Base-by-base conservation (phyloP, 2,797 vertebrate genomes). In the Paedocypris micromegethes region DNA sequence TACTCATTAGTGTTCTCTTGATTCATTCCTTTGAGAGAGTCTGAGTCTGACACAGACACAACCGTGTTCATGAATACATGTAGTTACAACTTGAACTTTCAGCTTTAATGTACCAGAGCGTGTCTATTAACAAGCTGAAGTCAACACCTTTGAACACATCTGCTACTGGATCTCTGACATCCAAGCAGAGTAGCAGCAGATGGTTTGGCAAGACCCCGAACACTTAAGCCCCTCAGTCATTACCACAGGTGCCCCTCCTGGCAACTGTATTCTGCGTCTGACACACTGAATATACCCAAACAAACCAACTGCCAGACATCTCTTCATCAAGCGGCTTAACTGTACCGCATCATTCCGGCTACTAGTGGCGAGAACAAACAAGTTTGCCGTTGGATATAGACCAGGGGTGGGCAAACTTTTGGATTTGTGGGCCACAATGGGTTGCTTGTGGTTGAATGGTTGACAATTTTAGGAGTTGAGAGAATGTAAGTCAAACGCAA, bases 211-310 rank as follows among this genome's bases (percentile, higher is more conserved):
- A 40, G 60, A 3, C 53, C 53, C 56, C 38, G 47, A 66, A 54
- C 38, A 49, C 53, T 37, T 23, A 56, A 6, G 51, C 9, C 43
- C 50, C 38, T 58, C 47, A 48, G 66, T 54, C 66, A 68, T 68
- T 61, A 68, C 54, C 58, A 47, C 66, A 54, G n/a, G 50, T 68
- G n/a, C 43, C 57, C 57, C 57, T 9, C 38, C n/a, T 39, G 66
- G 58, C 6, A 40, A 3, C 50, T 53, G 43, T 58, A 40, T 59
- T 56, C 48, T 53, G 43, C 37, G 42, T 61, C 57, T 47, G 23
- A 49, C 40, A 42, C 9, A 46, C 7, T 46, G 46, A 39, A 57
- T 44, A 63, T 50, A 50, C 59, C 62, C 23, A 63, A 44, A 50
- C 52, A 51, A 70, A 51, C 39, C 40, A 7, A 56, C 8, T 56